Evolutionary conservation across 35 echinoderm and acorn worm genomes (phyloP), one percentile per base, ranked within the genome.

Genomic region (Stichopus chloronotus): DNA sequence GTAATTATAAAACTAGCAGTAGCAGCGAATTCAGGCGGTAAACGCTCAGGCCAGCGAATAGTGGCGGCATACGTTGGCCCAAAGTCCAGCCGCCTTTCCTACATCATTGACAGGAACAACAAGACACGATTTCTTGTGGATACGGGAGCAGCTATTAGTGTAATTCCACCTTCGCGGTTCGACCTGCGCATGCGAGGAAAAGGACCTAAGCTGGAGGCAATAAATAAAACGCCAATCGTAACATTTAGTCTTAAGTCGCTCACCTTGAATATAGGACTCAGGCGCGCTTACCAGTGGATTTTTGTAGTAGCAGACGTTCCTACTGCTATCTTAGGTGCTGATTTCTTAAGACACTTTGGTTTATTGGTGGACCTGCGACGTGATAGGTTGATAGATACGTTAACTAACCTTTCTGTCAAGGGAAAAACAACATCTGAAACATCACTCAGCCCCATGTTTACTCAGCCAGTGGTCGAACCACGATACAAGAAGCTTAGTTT

Each of bases 401-500:
- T 43, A 43, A 43, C 30, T 43, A 43, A 43, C 30, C 30, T 43
- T 43, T 43, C 30, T 43, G 30, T 43, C 30, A 43, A 43, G 30
- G 30, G 30, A 3, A 43, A 43, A 43, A 43, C 30, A 43, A 43
- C 30, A 43, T 43, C 30, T 43, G 30, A 43, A 43, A 43, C 30
- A 43, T 43, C 30, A 43, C 30, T 43, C 30, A 43, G 30, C 30
- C 30, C 30, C 30, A 43, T 43, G 30, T 43, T 43, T 43, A 43
- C 30, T 43, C 30, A 43, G 30, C 30, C 56, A 59, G 63, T 24
- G 25, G n/a, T 3, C 19, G 13, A 16, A 91, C 19, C 17, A 78
- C 88, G 23, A 60, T 72, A 91, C 7, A 72, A 14, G 63, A 60
- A 78, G 30, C 61, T 12, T n/a, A n/a, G n/a, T n/a, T 52, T 91